A percentile compares a stretch with the other conserved stretches of the same genome.
phyloP scores from a whole-genome alignment of 2,888 invertebrate species.

The Nemurella pictetii region DNA sequence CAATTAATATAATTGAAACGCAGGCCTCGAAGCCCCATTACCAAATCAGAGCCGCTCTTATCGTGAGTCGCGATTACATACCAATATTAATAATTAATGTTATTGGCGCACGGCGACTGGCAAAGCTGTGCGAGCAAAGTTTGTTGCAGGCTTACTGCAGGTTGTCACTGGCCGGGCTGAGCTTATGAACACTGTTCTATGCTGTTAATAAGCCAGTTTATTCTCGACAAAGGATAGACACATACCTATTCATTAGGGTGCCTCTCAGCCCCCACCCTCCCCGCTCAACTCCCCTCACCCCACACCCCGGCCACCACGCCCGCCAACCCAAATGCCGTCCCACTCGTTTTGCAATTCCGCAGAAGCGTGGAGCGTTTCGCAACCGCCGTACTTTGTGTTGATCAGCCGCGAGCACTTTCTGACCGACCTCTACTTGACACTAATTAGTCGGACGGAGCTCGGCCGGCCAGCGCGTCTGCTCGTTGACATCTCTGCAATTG shows the following conservation, averaged over 20 bases:
- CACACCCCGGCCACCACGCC: too few relatives aligned
- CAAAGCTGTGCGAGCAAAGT: too few relatives aligned
- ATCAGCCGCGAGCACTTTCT: neutral
- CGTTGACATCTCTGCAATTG: neutral
- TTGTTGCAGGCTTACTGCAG: too few relatives aligned
- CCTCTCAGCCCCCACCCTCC: neutral
- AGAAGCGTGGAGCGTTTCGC: neutral
- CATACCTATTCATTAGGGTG: neutral
- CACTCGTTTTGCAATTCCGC: too few relatives aligned
- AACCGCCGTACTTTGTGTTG: neutral
- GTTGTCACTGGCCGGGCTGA: too few relatives aligned
- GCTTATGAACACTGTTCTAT: neutral
- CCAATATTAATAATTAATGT: neutral
- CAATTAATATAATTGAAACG: neutral
- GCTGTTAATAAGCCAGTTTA: neutral
- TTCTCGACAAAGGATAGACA: neutral
- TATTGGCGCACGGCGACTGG: neutral
- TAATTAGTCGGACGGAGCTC: neutral
- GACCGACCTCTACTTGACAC: neutral
- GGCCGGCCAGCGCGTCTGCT: neutral
- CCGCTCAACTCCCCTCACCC: too few relatives aligned
- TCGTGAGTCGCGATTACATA: neutral
- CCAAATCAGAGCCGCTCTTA: neutral
- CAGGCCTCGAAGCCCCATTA: neutral
- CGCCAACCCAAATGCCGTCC: too few relatives aligned